These are phyloP conservation scores for Bos indicus DNA, from an alignment of 2,113 vertebrate genomes.

Conservation along the genomic window DNA sequence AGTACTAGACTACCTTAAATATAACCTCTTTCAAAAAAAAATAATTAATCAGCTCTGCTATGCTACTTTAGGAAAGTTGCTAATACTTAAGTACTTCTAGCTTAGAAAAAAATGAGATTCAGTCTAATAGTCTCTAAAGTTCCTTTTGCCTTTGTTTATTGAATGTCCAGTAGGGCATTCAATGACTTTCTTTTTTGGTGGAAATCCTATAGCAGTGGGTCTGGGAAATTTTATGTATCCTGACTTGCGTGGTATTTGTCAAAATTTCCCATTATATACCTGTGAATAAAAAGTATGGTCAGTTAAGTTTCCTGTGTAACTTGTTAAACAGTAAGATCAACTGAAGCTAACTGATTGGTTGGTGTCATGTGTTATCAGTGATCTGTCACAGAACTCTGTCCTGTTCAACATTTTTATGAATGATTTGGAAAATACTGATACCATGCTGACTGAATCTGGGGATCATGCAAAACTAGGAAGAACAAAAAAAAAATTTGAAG, in stretches of 20 bases:
- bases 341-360: not conserved
- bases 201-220: not conserved
- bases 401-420: slow-evolving; percentile 8
- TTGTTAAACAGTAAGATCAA: not conserved
- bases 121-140: not conserved
- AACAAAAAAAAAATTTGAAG: not conserved
- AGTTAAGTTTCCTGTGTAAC: not conserved
- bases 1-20: not conserved
- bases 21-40: not conserved
- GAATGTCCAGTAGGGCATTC: not conserved
- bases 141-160: not conserved
- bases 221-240: not conserved
- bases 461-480: not conserved
- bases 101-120: not conserved
- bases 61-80: not conserved
- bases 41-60: not conserved
- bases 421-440: not conserved
- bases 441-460: not conserved
- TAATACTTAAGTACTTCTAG: not conserved
- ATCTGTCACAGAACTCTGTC: not conserved
- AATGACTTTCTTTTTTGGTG: not conserved
- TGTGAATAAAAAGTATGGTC: not conserved
- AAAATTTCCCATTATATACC: not conserved
- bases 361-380: not conserved
- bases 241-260: not conserved